Conservation (phyloP, 2,113 vertebrate genomes). For the Neodon shergylaensis region DNA sequence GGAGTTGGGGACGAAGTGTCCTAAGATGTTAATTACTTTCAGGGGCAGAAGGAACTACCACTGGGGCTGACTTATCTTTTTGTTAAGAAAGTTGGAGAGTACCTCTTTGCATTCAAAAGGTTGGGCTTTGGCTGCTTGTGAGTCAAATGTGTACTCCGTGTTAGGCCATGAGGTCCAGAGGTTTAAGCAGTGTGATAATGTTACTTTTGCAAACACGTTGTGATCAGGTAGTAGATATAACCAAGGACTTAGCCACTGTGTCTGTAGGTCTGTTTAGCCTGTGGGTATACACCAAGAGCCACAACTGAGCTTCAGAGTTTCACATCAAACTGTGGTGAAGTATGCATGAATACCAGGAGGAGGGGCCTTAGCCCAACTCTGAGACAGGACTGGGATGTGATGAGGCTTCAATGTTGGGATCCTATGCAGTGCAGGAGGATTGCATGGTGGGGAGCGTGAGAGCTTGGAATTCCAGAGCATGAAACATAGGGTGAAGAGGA, state of each 20-base stretch:
- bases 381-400: background rate
- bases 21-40: background rate
- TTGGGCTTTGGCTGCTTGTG: background rate
- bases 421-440: background rate
- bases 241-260: background rate
- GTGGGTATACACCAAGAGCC: background rate
- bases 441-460: background rate
- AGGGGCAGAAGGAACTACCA: background rate
- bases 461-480: background rate
- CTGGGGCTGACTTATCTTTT: background rate
- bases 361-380: background rate
- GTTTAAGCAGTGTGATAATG: background rate
- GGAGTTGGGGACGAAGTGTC: background rate
- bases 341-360: background rate
- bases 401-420: background rate
- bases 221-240: background rate
- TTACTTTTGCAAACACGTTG: background rate
- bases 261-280: background rate
- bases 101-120: background rate
- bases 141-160: background rate
- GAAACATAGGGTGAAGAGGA: background rate
- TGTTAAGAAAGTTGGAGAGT: background rate
- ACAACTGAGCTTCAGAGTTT: background rate
- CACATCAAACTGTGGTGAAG: background rate
- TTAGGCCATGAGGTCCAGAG: background rate